These are phyloP conservation scores for Rhegmatorhina hoffmannsi DNA, from an alignment of 2,113 vertebrate species.

Conservation along the genomic window DNA sequence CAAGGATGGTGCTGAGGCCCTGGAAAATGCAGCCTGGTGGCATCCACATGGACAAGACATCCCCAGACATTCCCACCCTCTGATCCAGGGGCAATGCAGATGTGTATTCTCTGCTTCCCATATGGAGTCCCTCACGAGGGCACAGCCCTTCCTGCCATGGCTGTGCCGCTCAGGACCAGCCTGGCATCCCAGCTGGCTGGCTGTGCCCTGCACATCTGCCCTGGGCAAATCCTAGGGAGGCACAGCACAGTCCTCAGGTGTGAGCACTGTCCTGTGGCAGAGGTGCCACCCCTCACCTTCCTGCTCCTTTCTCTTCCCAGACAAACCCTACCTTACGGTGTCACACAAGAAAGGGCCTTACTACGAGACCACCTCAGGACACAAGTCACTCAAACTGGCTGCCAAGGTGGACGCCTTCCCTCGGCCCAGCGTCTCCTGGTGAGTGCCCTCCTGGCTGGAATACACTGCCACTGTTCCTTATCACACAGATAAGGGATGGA, in stretches of 20 bases:
- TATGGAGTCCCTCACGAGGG: neutral
- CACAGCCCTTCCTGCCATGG: neutral
- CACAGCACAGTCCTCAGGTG: neutral
- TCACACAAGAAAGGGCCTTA: slow-evolving; percentile 56
- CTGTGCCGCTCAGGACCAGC: neutral
- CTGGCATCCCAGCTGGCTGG: neutral
- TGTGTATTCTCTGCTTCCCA: neutral
- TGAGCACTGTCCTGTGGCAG: neutral
- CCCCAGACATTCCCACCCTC: neutral
- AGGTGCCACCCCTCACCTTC: neutral
- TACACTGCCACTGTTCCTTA: neutral
- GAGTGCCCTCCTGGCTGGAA: slow-evolving; percentile 12
- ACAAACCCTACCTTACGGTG: slow-evolving; percentile 80
- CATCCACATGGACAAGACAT: neutral
- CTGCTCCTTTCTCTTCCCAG: slow-evolving; percentile 68
- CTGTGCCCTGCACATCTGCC: neutral
- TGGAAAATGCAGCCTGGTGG: neutral
- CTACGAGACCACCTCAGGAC: slow-evolving; percentile 61
- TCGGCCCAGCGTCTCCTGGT: slow-evolving; percentile 78
- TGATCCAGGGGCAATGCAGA: neutral
- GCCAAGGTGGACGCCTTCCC: slow-evolving; percentile 83
- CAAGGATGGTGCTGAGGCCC: neutral
- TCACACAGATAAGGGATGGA: neutral
- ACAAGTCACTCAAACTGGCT: slow-evolving; percentile 73
- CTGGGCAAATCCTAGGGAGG: neutral